Evolutionary conservation across 2,888 invertebrate genomes (phyloP), one percentile per base, ranked within the genome.

Genomic region (Cephus nigrinus): DNA sequence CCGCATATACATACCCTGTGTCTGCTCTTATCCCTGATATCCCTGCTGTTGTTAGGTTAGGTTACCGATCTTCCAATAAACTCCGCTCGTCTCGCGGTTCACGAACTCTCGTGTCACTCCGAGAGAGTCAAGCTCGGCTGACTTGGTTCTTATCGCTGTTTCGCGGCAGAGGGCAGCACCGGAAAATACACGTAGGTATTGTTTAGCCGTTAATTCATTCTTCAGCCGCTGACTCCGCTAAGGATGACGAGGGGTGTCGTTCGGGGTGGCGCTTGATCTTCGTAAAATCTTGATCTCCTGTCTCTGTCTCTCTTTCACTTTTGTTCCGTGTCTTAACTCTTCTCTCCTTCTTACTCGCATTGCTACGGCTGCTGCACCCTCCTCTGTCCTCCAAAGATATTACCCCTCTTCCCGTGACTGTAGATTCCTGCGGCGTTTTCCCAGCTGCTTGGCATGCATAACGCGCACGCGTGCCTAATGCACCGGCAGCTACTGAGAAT

Each of bases 171-270:
- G 30, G 68, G 76, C 73, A 75, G 68, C 68, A 75, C 30, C 4
- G n/a, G 79, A 81, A 79, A 80, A 80, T 80, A 79, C 81, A 77
- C 76, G 77, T 80, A 76, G 78, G 80, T 78, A 83, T 83, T 82
- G 82, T 80, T 83, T 80, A 79, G 81, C 78, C 79, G 82, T 83
- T 83, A 82, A 82, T 82, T 83, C 80, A 83, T 82, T 83, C 80
- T 80, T 15, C 4, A 40, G 5, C 4, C 5, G 15, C 40, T 15
- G 36, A 36, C 36, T 82, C 69, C 4, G 12, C 12, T 12, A 36
- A 12, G 31, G 76, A 72, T 71, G 73, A 74, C 5, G 30, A 30
- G 1, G 69, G n/a, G 79, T 80, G 76, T 36, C 76, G 79, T 72
- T 34, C 32, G 74, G 34, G 75, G 79, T 73, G 78, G 79, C 76